phyloP scores from a whole-genome alignment of 2,113 vertebrate genomes.

The Catagonus wagneri region DNA sequence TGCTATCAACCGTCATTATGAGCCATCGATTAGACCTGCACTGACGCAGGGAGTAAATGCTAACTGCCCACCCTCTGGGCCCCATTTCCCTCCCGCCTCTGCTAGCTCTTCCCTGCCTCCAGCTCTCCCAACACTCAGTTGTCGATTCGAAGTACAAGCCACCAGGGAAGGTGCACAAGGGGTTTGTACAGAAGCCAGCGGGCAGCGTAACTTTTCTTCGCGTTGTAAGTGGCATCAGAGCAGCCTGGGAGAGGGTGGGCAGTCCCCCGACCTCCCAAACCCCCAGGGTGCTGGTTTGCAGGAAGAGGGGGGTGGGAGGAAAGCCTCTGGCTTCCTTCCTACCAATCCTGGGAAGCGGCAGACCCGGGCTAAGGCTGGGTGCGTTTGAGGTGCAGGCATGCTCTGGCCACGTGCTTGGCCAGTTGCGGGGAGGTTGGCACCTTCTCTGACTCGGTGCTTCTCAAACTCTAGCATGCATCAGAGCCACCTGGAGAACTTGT shows the following conservation, averaged over 20 bases:
- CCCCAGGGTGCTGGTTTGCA: background rate
- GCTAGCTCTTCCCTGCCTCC: background rate
- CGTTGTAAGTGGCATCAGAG: background rate
- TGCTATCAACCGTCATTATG: constrained; percentile 37
- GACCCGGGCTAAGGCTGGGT: background rate
- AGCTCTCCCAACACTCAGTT: background rate
- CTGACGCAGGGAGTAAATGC: background rate
- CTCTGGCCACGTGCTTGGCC: background rate
- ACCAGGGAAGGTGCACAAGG: background rate
- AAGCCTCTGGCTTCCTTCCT: background rate
- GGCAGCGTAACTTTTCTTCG: background rate
- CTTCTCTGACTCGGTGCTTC: background rate
- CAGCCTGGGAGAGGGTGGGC: background rate
- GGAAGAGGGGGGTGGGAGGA: background rate
- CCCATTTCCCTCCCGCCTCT: background rate
- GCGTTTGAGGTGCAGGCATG: background rate
- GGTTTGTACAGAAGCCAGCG: background rate
- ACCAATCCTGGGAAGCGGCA: background rate
- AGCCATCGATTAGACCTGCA: background rate
- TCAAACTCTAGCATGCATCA: background rate
- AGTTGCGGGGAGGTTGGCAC: background rate
- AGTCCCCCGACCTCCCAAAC: background rate
- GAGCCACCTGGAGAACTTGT: background rate
- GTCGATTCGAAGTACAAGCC: background rate
- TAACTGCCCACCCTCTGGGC: background rate